Evolutionary conservation across 2,888 invertebrate genomes (phyloP).

Genomic region (Scaptomyza tumidula): DNA sequence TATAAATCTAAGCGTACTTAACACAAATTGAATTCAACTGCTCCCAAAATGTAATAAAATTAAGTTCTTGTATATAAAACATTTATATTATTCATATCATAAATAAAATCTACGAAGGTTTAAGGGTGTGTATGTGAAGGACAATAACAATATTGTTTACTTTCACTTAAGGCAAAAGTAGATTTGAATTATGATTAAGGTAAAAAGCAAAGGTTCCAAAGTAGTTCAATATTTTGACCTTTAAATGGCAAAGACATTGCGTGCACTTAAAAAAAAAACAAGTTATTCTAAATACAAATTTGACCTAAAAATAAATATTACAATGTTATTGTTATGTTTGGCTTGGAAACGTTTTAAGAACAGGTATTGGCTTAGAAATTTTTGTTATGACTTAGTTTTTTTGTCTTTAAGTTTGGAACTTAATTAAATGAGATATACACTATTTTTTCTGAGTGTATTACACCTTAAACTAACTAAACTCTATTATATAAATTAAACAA

Average conservation of each 20-base stretch:
- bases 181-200: background rate
- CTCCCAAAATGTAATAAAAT: conserved; percentile 4
- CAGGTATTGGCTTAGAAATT: too few relatives aligned
- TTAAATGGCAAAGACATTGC: too few relatives aligned
- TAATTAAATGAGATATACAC: too few relatives aligned
- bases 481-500: background rate
- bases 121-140: too few relatives aligned
- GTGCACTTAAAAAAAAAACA: background rate
- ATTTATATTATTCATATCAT: conserved; percentile 2
- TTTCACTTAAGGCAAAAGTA: too few relatives aligned
- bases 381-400: too few relatives aligned
- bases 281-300: background rate
- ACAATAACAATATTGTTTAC: too few relatives aligned
- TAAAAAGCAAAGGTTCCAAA: too few relatives aligned
- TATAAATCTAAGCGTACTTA: background rate
- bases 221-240: conserved; percentile 4
- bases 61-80: background rate
- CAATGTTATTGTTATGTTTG: background rate
- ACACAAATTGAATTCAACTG: conserved; percentile 8
- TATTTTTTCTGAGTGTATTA: background rate
- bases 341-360: background rate
- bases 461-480: background rate
- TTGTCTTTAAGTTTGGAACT: too few relatives aligned
- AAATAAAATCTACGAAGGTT: too few relatives aligned
- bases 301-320: background rate